These are phyloP conservation scores for Toxonevra muliebris DNA, from an alignment of 2,888 invertebrate species.

Conservation along the genomic window DNA sequence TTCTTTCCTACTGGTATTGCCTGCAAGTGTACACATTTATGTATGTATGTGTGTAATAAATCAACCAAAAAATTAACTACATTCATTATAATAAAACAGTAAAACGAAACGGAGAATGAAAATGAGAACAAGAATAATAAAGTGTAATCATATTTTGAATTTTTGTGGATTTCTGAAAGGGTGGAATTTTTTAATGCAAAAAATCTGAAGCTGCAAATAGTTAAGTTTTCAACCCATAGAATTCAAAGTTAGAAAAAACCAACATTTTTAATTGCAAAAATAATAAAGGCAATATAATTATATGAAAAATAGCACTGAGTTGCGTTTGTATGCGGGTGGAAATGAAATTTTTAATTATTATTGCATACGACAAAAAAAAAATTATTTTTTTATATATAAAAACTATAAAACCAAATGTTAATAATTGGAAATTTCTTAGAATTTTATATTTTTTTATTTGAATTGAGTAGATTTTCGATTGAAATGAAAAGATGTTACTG, in stretches of 20 bases:
- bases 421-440: too few relatives aligned
- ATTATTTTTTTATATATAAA: not conserved
- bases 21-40: not conserved
- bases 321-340: not conserved
- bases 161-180: not conserved
- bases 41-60: conserved; percentile 20
- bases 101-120: not conserved
- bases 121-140: conserved; percentile 12
- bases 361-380: not conserved
- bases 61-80: conserved; percentile 36
- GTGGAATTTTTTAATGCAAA: conserved; percentile 3
- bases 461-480: too few relatives aligned
- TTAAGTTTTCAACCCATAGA: not conserved
- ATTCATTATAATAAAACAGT: conserved; percentile 3
- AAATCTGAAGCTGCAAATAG: too few relatives aligned
- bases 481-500: too few relatives aligned
- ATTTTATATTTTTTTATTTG: too few relatives aligned
- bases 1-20: not conserved
- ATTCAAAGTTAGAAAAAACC: not conserved
- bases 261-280: conserved; percentile 4
- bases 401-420: too few relatives aligned
- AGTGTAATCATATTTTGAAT: conserved; percentile 8
- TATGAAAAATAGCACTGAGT: not conserved
- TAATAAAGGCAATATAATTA: conserved; percentile 2
- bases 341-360: conserved; percentile 18